Conservation (phyloP, 2,797 vertebrate species). For the Limnodromus scolopaceus region DNA sequence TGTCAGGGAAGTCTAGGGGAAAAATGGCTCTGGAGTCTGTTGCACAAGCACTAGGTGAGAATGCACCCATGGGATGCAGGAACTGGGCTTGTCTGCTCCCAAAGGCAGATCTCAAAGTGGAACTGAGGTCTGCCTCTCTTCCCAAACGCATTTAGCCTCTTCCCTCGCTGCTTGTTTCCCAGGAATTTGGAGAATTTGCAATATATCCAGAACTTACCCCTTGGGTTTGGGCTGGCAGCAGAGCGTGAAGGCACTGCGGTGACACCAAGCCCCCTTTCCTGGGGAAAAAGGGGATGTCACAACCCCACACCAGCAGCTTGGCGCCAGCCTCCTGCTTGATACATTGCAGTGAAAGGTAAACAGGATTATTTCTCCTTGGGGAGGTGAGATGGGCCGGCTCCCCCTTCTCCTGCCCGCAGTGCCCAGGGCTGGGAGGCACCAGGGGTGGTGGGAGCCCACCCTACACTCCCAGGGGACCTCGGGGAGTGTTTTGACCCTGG, state of each 20-base stretch:
- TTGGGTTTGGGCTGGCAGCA: neutral
- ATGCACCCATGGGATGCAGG: accelerated
- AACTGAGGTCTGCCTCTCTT: neutral
- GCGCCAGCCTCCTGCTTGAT: neutral
- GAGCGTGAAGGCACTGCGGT: accelerated
- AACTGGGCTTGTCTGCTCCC: neutral
- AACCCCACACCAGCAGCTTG: accelerated
- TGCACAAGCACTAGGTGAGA: neutral
- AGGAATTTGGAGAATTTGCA: neutral
- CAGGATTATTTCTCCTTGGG: neutral
- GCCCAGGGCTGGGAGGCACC: accelerated
- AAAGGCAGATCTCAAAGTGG: neutral
- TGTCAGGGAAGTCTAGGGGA: neutral
- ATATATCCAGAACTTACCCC: neutral
- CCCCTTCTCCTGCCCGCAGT: neutral
- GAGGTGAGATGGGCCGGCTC: accelerated
- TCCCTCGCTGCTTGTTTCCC: neutral
- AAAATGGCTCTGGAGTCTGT: neutral
- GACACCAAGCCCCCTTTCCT: neutral
- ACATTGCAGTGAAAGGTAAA: neutral
- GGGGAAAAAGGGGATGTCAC: neutral
- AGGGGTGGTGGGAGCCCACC: neutral
- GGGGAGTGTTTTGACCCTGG: accelerated
- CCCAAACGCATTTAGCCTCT: neutral
- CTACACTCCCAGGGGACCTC: accelerated